A percentile compares a stretch with the other conserved stretches of the same genome.
Evolutionary conservation across 2,113 vertebrate genomes (phyloP).

Genomic region (Cavia porcellus): DNA sequence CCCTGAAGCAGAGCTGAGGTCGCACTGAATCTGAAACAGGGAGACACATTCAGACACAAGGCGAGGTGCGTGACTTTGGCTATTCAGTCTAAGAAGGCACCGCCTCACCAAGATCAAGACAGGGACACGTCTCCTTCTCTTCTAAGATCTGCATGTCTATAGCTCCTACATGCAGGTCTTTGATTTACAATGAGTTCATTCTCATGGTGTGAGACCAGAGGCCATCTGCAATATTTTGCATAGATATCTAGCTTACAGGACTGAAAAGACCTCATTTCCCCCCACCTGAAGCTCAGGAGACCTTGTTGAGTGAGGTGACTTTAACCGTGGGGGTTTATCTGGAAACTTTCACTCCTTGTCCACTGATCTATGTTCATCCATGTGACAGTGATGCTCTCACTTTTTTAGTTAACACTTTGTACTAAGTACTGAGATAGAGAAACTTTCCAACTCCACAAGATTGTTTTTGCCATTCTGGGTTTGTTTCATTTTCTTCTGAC

Average conservation of each 20-base stretch:
- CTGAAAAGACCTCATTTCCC: not conserved
- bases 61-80: no score
- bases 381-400: not conserved
- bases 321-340: not conserved
- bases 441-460: not conserved
- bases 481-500: not conserved
- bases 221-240: not conserved
- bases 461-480: not conserved
- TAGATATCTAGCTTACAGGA: not conserved
- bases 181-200: not conserved
- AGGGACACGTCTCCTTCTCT: no score
- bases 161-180: not conserved
- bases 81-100: not conserved
- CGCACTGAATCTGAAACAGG: rapidly evolving
- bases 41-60: no score
- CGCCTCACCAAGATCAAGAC: not conserved
- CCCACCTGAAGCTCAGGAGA: not conserved
- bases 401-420: not conserved
- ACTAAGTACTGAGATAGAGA: not conserved
- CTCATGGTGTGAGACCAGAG: not conserved
- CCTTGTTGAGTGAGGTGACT: not conserved
- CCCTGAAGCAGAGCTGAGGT: no score
- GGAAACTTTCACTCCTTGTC: conserved; percentile 29
- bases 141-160: not conserved
- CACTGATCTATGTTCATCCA: not conserved